These are phyloP conservation scores for Arvicanthis niloticus DNA, from an alignment of 2,113 vertebrate genomes.

Conservation along the genomic window DNA sequence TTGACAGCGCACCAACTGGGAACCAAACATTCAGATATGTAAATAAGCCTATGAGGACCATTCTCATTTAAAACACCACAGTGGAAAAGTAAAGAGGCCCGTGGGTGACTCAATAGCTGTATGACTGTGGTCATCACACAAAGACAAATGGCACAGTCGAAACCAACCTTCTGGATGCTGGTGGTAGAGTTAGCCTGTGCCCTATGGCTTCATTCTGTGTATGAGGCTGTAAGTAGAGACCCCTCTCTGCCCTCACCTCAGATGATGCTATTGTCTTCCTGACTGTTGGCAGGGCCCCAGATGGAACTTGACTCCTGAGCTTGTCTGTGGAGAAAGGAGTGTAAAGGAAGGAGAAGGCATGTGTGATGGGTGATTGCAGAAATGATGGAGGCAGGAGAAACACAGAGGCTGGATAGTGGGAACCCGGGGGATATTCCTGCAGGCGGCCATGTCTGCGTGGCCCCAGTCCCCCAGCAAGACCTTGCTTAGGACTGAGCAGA, in stretches of 20 bases:
- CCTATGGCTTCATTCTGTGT: background rate
- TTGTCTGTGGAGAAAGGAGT: background rate
- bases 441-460: background rate
- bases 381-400: background rate
- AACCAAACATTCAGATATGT: background rate
- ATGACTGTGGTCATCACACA: fast-evolving
- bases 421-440: background rate
- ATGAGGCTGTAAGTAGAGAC: fast-evolving
- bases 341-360: background rate
- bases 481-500: background rate
- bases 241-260: background rate
- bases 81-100: background rate
- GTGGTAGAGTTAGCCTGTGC: background rate
- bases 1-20: background rate
- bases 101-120: fast-evolving
- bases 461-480: fast-evolving
- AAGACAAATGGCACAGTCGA: background rate
- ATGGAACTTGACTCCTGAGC: background rate
- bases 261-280: fast-evolving
- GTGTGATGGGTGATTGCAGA: background rate
- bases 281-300: background rate
- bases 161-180: background rate
- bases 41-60: too few relatives aligned
- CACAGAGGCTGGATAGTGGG: too few relatives aligned
- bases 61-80: background rate